Evolutionary conservation across 2,888 invertebrate species (phyloP).

Genomic region (Isotomurus palustris): DNA sequence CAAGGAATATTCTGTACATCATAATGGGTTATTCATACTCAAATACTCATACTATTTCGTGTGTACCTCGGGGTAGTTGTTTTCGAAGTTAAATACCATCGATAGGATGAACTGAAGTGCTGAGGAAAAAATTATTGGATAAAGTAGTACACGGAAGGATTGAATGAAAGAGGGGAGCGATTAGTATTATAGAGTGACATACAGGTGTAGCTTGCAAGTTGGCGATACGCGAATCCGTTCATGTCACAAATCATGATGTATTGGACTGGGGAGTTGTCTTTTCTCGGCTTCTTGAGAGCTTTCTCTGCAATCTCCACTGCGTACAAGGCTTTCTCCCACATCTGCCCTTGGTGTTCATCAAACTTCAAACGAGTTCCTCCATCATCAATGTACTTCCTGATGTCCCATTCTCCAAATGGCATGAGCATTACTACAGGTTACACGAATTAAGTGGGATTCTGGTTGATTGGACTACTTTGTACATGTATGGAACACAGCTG

Average conservation of each 20-base stretch:
- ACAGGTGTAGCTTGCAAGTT: conserved; percentile 5
- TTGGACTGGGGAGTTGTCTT: conserved; percentile 5
- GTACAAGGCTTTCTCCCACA: conserved; percentile 10
- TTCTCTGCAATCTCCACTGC: conserved; percentile 1
- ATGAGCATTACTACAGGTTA: conserved; percentile 1
- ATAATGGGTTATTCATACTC: too few species aligned
- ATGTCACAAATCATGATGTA: conserved; percentile 6
- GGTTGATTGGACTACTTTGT: too few species aligned
- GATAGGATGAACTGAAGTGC: conserved; percentile 5
- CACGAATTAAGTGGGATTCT: neutral
- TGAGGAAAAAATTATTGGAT: neutral
- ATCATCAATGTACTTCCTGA: neutral
- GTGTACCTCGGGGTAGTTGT: conserved; percentile 8
- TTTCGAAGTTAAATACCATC: conserved; percentile 11
- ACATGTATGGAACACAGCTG: too few species aligned
- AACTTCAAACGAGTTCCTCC: neutral
- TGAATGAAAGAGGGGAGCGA: too few species aligned
- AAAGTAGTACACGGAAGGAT: too few species aligned
- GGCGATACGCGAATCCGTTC: neutral
- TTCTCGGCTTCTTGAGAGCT: conserved; percentile 2
- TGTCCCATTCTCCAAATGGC: conserved; percentile 7
- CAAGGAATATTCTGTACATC: neutral
- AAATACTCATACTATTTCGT: neutral
- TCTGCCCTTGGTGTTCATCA: conserved; percentile 7
- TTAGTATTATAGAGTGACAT: neutral